Percentiles rank a stretch among this genome's conserved stretches.
phyloP scores from a whole-genome alignment of 2,888 invertebrate genomes.

The Heterodera filipjevi region DNA sequence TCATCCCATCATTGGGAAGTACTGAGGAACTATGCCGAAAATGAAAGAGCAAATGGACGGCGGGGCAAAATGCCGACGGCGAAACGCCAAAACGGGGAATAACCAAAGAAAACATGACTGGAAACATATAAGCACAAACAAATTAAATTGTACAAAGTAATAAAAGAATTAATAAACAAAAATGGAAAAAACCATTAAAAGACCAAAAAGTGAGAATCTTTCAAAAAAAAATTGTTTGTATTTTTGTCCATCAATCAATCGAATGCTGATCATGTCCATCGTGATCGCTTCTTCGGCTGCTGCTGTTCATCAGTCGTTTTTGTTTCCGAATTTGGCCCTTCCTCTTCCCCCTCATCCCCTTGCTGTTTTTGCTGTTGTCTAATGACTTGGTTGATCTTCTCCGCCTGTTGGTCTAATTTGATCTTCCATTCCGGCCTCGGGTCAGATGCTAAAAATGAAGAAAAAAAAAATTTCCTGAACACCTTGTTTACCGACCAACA shows the following conservation, averaged over 20 bases:
- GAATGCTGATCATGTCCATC: conserved; percentile 29
- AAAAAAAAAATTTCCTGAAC: background rate
- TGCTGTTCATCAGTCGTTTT: background rate
- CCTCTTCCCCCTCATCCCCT: background rate
- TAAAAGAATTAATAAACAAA: background rate
- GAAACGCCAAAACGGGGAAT: background rate
- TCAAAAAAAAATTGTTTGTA: background rate
- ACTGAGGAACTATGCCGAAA: background rate
- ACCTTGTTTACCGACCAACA: too few species aligned
- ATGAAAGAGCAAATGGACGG: background rate
- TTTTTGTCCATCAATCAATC: conserved; percentile 2
- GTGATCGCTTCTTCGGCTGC: conserved; percentile 13
- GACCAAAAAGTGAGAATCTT: background rate
- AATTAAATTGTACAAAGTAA: background rate
- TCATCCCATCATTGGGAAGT: conserved; percentile 47
- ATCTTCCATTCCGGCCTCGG: conserved; percentile 41
- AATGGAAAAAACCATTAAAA: background rate
- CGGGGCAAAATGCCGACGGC: background rate
- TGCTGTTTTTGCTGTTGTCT: background rate
- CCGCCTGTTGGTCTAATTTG: conserved; percentile 35
- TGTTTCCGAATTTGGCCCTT: conserved; percentile 26
- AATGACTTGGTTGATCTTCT: conserved; percentile 34
- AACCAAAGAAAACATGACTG: background rate
- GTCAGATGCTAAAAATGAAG: conserved; percentile 27
- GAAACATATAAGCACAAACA: too few species aligned